Base-by-base conservation (phyloP, 2,888 invertebrate species). In the Nasonia oneida region DNA sequence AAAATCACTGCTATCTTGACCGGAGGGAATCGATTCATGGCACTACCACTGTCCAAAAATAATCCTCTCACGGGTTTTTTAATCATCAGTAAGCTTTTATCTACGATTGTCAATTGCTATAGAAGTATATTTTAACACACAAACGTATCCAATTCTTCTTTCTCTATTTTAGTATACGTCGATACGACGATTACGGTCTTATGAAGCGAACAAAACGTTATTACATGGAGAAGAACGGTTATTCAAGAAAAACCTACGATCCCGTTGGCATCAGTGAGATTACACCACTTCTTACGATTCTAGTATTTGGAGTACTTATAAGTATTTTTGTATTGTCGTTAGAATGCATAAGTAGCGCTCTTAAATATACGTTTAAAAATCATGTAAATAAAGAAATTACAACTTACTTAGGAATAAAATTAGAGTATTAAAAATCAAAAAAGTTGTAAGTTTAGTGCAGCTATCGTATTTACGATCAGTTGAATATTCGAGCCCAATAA, bases 31-130 rank as follows among this genome's bases (percentile, higher is more conserved):
- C 47, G 50, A 70, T 50, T 33, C 3, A 15, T 50, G 47, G 79
- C 70, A 0, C 33, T 79, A 3, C 50, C 79, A 18, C 12, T 71
- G 37, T 14, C 3, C 1, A 71, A 80, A 53, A 37, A 71, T 23
- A 80, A 53, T 53, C 80, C 71, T 14, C 71, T 80, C 8, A 80
- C 37, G 4, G n/a, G 18, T 8, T 70, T 80, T 2, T 71, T 0
- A 80, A 80, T 53, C 47, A 71, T 39, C 53, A 70, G 71, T 80
- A 71, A 70, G 53, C 23, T 42, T 8, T 10, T 71, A 53, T 33
- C 39, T 47, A 15, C 1, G 8, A 5, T 42, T 42, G 47, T 18
- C 70, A 70, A 33, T 4, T 37, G 3, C 37, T 37, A 70, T 3
- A 67, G 14, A 50, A 42, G 23, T 70, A 29, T 37, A 18, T 33